Evolutionary conservation across 30 jellyfish, hydroid and myxozoan genomes (phyloP), one percentile per base, ranked within the genome.

Genomic region (Aurelia sp.): DNA sequence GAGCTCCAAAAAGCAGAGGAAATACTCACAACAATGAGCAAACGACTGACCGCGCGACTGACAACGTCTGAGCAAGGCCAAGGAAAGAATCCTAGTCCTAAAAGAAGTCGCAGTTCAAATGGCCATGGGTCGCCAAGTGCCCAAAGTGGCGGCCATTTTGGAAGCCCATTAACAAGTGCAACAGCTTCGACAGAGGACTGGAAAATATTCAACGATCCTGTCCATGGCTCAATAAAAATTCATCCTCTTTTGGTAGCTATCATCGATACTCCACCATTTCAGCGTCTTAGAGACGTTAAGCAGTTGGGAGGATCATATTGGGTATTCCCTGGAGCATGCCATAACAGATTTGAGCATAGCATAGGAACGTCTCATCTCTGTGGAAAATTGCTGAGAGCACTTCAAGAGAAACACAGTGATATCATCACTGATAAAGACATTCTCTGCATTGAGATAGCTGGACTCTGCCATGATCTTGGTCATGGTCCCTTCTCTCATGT

Each of bases 401-500:
- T 90, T 35, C 19, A 61, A 33, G 72, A 67, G 18, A 44, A n/a
- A 16, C 88, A 69, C 40, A 76, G 38, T n/a, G 72, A 48, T 48
- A n/a, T 66, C 48, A 68, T 90, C 41, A 55, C 97, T 7, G 78
- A 55, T 8, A 67, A 11, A 67, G 97, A 90, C 22, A n/a, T 68
- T 8, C 62, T 90, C 19, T 90, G 97, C 71, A 67, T 83, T 12
- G 75, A 82, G 58, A 77, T 90, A 6, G 97, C 95, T 17, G 97
- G 96, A 4, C 48, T 90, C 0, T 82, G 94, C 79, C 97, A 90
- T 61, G 97, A 90, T 50, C 52, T 90, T 15, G 97, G 97, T 53
- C 97, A 90, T 83, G 97, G 97, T 30, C 95, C 97, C 33, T 90
- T 90, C 58, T 90, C 97, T 4, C 97, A 90, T 74, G 91, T 90